Conservation (phyloP, 2,113 vertebrate species). For the Ochotona curzoniae region DNA sequence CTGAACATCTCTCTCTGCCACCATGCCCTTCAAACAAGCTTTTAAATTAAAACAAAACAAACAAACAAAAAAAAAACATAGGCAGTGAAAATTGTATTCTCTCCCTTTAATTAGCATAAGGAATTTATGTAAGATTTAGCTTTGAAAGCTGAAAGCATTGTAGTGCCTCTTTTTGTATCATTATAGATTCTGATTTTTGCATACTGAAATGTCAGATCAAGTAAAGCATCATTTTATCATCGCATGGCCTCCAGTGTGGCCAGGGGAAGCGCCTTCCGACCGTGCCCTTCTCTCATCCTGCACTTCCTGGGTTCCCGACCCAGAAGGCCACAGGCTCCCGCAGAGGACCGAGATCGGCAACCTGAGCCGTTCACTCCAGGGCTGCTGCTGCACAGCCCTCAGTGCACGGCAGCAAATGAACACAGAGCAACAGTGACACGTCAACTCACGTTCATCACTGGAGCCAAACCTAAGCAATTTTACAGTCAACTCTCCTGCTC, state of each 20-base stretch:
- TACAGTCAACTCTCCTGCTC: not conserved
- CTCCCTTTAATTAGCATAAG: not conserved
- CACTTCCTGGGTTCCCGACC: not conserved
- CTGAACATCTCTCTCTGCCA: no score
- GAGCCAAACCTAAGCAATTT: not conserved
- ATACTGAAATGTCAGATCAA: not conserved
- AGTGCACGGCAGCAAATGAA: not conserved
- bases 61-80: no score
- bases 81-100: not conserved
- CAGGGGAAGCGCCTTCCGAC: not conserved
- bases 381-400: not conserved
- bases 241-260: not conserved
- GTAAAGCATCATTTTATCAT: not conserved
- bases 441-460: not conserved
- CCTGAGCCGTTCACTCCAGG: not conserved
- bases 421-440: not conserved
- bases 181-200: not conserved
- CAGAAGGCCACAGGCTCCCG: not conserved
- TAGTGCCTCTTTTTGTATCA: not conserved
- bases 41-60: no score
- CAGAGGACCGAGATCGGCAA: not conserved
- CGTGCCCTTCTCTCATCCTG: not conserved
- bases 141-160: not conserved
- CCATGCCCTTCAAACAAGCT: no score
- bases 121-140: not conserved